Percentiles rank a stretch among this genome's conserved stretches.
Conservation (phyloP, 2,888 invertebrate genomes). For the Acanthococcus lagerstroemiae region DNA sequence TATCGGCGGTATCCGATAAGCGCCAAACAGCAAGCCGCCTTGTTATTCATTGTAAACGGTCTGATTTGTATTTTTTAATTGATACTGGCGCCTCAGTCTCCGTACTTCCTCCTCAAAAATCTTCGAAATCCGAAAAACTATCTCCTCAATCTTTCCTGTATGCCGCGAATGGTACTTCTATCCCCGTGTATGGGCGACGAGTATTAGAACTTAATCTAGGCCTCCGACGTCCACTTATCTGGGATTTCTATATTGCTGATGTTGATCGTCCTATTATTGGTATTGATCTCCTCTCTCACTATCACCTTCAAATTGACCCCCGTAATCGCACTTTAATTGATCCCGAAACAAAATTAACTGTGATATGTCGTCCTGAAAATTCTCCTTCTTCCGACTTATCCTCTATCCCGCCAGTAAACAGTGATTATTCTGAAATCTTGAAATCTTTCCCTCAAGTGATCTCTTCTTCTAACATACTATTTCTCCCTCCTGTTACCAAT, state of each 20-base stretch:
- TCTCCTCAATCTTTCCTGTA: too few relatives aligned
- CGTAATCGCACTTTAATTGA: constrained; percentile 21
- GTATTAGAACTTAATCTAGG: constrained; percentile 18
- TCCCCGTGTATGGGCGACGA: neutral
- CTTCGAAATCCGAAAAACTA: too few relatives aligned
- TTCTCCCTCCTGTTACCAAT: constrained; percentile 7
- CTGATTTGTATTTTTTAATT: too few relatives aligned
- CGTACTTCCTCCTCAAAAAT: too few relatives aligned
- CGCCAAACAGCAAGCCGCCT: too few relatives aligned
- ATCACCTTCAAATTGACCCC: constrained; percentile 31
- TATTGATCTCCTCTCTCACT: constrained; percentile 27
- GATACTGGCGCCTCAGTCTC: too few relatives aligned
- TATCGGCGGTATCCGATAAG: too few relatives aligned
- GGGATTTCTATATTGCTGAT: constrained; percentile 25
- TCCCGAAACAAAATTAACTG: constrained; percentile 4
- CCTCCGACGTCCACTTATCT: constrained; percentile 1
- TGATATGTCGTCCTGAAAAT: neutral
- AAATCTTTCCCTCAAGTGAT: constrained; percentile 6
- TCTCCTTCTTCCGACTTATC: neutral
- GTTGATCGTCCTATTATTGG: constrained; percentile 20
- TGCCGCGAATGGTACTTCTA: too few relatives aligned
- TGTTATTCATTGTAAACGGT: too few relatives aligned
- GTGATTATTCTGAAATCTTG: neutral
- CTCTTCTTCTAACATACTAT: constrained; percentile 23
- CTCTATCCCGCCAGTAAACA: neutral